Evolutionary conservation across 92 coral and sea anemone species (phyloP).

Genomic region (Porites evermanni): DNA sequence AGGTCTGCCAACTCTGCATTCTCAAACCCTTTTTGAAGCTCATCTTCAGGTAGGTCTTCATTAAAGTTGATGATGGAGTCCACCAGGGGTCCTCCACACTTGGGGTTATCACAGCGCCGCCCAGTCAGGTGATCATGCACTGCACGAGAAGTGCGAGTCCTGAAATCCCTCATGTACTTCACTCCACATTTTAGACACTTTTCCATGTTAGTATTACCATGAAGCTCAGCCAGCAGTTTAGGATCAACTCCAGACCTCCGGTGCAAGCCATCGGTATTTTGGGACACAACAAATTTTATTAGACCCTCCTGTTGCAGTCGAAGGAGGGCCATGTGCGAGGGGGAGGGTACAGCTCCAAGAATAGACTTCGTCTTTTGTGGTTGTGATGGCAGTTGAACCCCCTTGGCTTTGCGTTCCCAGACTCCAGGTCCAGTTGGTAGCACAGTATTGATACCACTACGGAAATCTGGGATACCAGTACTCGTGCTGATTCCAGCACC

Average conservation of each 20-base stretch:
- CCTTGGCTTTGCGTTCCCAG: slow-evolving; percentile 74
- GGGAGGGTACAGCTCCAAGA: slow-evolving; percentile 66
- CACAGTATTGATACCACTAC: slow-evolving; percentile 82
- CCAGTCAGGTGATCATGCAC: slow-evolving; percentile 74
- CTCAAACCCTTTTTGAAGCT: slow-evolving; percentile 59
- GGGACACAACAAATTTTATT: slow-evolving; percentile 42
- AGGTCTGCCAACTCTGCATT: slow-evolving; percentile 66
- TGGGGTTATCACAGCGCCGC: slow-evolving; percentile 71
- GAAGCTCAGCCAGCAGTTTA: slow-evolving; percentile 43
- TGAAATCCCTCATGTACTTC: slow-evolving; percentile 75
- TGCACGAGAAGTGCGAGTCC: slow-evolving; percentile 65
- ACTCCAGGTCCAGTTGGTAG: slow-evolving; percentile 80
- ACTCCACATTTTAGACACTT: slow-evolving; percentile 67
- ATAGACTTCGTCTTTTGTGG: slow-evolving; percentile 39
- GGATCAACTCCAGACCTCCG: slow-evolving; percentile 46
- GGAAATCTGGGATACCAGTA: slow-evolving; percentile 53
- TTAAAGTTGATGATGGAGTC: slow-evolving; percentile 84
- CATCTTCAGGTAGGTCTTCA: slow-evolving; percentile 76
- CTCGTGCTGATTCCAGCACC: slow-evolving; percentile 72
- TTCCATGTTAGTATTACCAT: slow-evolving; percentile 56
- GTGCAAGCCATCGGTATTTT: slow-evolving; percentile 63
- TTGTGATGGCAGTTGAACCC: slow-evolving; percentile 45
- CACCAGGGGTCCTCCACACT: slow-evolving; percentile 68
- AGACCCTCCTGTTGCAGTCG: slow-evolving; percentile 64
- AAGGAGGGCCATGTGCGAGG: slow-evolving; percentile 51